Base-by-base conservation (phyloP, 2,888 invertebrate species). In the Amblyjoppa proteus region DNA sequence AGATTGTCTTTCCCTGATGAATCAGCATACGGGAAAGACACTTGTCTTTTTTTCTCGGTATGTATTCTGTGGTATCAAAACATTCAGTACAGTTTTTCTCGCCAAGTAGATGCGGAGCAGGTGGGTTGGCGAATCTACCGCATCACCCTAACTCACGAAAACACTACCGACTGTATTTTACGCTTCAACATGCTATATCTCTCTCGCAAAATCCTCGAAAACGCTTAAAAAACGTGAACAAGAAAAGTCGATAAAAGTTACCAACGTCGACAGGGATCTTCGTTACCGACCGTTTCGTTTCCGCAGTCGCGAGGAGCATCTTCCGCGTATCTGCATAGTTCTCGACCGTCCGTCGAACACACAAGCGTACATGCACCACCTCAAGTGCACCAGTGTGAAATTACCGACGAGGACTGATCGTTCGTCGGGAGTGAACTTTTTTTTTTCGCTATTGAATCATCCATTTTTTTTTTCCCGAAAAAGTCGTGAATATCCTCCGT, bases 321-420 rank as follows among this genome's bases (percentile, higher is more conserved):
- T 9, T 53, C 53, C 11, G 9, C n/a, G 16, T 16, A 31, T 51
- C 41, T 51, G 1, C 71, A 6, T 34, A 53, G 31, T 34, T 20
- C 53, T n/a, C 53, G 71, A 71, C 51, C 34, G 53, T 31, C 53
- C 20, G 34, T 53, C 71, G 53, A 34, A 13, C 71, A 70, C 53
- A 34, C 51, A 31, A 16, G 51, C 68, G 25, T 34, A 53, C 13
- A 71, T 34, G 56, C 31, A n/a, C 56, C 49, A 56, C 71, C 53
- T 71, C 56, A 73, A 73, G 73, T 73, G 73, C 73, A 41, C 38
- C 73, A 56, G 56, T 73, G 73, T 38, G 41, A 73, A 73, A 73
- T 38, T 56, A 13, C 53, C 5, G 20, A 5, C 53, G n/a, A 53
- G 53, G n/a, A 13, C 4, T 20, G 34, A 53, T 34, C 20, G 58